Evolutionary conservation across 2,113 vertebrate genomes (phyloP).

Genomic region (Tricholaema leucomelas): DNA sequence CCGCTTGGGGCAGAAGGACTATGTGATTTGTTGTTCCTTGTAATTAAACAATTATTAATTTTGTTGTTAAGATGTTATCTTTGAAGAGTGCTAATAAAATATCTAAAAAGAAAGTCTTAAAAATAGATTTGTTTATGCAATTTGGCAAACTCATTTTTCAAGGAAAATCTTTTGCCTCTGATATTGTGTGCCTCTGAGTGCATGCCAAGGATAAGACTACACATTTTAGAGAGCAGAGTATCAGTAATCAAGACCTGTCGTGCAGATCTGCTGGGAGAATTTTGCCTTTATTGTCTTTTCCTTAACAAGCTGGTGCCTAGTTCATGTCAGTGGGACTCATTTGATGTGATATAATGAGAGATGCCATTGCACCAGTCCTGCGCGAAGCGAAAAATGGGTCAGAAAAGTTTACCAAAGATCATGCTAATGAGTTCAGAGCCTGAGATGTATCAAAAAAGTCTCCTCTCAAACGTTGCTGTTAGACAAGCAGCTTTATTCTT

Average conservation of each 20-base stretch:
- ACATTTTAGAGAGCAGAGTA: neutral
- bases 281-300: constrained; percentile 7
- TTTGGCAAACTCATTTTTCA: neutral
- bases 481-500: constrained; percentile 28
- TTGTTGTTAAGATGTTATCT: neutral
- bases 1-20: neutral
- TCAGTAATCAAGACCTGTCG: constrained; percentile 8
- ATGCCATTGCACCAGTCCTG: neutral
- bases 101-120: neutral
- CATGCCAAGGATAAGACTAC: neutral
- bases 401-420: constrained; percentile 56
- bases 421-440: constrained; percentile 56
- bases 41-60: neutral
- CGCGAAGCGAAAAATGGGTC: constrained; percentile 18
- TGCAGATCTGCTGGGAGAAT: constrained; percentile 2
- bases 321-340: constrained; percentile 16
- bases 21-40: neutral
- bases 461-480: neutral
- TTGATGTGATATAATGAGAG: constrained; percentile 58
- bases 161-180: neutral
- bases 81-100: neutral
- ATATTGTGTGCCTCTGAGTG: neutral
- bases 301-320: constrained; percentile 28
- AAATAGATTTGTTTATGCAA: neutral
- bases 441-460: neutral